These are phyloP conservation scores for Ochotona curzoniae DNA, from an alignment of 2,113 vertebrate species.

Conservation along the genomic window DNA sequence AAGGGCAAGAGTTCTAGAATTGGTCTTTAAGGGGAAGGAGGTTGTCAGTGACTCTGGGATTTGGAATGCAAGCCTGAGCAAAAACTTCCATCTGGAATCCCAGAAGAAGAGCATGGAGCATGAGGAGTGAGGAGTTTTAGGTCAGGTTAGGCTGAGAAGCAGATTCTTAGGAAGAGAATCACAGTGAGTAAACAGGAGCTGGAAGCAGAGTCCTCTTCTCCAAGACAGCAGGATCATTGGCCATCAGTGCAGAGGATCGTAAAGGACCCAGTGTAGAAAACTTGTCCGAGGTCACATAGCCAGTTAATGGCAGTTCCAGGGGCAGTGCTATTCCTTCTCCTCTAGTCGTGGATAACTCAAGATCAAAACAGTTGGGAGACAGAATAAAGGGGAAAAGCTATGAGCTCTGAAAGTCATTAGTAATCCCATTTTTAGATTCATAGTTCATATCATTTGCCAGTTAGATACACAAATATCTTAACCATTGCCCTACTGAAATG, in stretches of 20 bases:
- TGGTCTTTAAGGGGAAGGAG: not conserved
- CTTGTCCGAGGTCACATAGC: not conserved
- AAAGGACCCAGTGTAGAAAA: not conserved
- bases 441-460: not conserved
- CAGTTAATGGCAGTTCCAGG: not conserved
- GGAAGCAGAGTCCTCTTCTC: slow-evolving; percentile 57
- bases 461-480: not conserved
- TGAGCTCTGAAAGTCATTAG: not conserved
- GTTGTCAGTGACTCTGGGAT: not conserved
- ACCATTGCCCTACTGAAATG: not conserved
- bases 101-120: not conserved
- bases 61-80: slow-evolving; percentile 31
- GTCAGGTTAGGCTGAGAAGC: not conserved
- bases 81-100: not conserved
- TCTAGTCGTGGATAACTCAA: not conserved
- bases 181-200: slow-evolving; percentile 66
- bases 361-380: not conserved
- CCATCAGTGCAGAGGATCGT: not conserved
- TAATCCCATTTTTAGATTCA: not conserved
- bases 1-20: not conserved
- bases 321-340: not conserved
- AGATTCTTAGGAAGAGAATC: slow-evolving; percentile 43
- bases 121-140: not conserved
- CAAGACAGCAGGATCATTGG: not conserved
- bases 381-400: not conserved